Base-by-base conservation (phyloP, 2,888 invertebrate species). In the Cremastobaeus sp. region DNA sequence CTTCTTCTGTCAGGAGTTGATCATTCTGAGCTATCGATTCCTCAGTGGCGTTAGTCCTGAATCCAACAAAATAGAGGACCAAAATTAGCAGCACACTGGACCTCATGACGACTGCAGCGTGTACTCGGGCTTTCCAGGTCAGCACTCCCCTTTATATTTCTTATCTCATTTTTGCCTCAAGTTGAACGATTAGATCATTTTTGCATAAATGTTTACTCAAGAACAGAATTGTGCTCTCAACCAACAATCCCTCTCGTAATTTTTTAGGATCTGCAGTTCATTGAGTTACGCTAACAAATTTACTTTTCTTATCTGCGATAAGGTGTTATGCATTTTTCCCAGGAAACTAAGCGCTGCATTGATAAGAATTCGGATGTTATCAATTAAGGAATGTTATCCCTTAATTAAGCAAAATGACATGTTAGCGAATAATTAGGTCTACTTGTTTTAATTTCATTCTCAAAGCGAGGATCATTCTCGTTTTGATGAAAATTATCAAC, bases 81-180 rank as follows among this genome's bases (percentile, higher is more conserved):
- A 57, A 41, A 57, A 73, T 37, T 5, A 17, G 21, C 50, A 68
- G 20, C 21, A 48, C 32, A 8, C 14, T 50, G 12, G 14, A 17
- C 18, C 20, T 34, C 73, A 68, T 68, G 50, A 25, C 14, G 47
- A 35, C n/a, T 8, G 2, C 21, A 9, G 25, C 9, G 54, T 54
- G 54, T 66, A 41, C n/a, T 25, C 32, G 11, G 9, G 14, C 14
- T 43, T 15, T 3, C 25, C 5, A 14, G 43, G 50, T 37, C 30
- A 28, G 69, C 54, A 15, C 71, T 74, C 65, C 39, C 28, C 71
- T 81, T 82, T 82, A 82, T 82, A 75, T 75, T 74, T n/a, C n/a
- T 77, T 74, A 74, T 65, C 59, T 39, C 9, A 30, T 50, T 48
- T 60, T 48, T 37, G 25, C 35, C 9, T 21, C 37, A 9, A 6